A percentile compares a stretch with the other conserved stretches of the same genome.
Evolutionary conservation across 1,140 invertebrate species (phyloP).

Genomic region (Melipona quadrifasciata): DNA sequence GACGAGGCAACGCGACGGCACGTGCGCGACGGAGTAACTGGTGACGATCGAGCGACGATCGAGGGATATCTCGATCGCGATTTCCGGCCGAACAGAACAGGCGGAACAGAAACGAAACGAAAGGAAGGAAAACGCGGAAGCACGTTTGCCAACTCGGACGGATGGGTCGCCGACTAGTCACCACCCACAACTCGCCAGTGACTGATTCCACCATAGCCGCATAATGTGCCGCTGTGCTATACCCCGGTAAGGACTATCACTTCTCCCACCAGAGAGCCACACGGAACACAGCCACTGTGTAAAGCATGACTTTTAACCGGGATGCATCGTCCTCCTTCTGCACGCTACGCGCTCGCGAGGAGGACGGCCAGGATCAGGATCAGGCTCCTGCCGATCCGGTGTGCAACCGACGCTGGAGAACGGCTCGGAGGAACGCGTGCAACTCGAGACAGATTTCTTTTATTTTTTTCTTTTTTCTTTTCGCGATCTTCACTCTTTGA

Average conservation of each 20-base stretch:
- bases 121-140: conserved; percentile 50
- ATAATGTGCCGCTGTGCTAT: conserved; percentile 78
- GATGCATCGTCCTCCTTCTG: conserved; percentile 61
- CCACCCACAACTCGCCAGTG: conserved; percentile 80
- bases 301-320: conserved; percentile 74
- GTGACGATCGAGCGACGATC: not conserved
- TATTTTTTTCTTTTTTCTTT: not conserved
- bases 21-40: not conserved
- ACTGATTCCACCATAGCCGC: conserved; percentile 81
- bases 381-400: not conserved
- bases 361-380: not conserved
- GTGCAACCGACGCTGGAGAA: not conserved
- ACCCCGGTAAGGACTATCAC: conserved; percentile 79
- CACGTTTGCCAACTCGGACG: conserved; percentile 54
- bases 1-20: not conserved
- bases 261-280: conserved; percentile 76
- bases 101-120: not conserved
- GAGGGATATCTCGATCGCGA: conserved; percentile 37
- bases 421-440: not conserved
- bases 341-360: conserved; percentile 40
- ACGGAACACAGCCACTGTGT: conserved; percentile 71
- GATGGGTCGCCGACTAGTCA: conserved; percentile 76
- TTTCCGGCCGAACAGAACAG: conserved; percentile 13
- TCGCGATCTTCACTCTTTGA: too few relatives aligned
- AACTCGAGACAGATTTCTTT: not conserved